Conservation (phyloP, 2,797 vertebrate species). For the Acanthiza pusilla region DNA sequence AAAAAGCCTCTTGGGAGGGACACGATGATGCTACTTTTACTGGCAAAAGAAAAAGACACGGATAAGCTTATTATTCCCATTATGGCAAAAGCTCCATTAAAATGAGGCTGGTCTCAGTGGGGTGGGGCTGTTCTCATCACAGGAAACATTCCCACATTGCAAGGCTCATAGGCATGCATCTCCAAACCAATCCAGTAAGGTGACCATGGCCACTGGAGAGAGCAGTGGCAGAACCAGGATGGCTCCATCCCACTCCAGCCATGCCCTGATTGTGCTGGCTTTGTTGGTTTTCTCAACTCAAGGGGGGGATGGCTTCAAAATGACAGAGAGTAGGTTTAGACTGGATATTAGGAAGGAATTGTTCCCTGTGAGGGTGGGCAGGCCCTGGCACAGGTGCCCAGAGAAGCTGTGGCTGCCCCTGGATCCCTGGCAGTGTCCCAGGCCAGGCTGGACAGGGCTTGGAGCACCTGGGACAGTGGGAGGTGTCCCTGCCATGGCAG, state of each 20-base stretch:
- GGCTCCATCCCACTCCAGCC: neutral
- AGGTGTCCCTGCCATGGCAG: neutral
- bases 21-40: accelerated
- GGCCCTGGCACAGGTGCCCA: neutral
- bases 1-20: neutral
- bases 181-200: neutral
- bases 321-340: neutral
- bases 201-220: neutral
- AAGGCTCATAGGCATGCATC: neutral
- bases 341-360: neutral
- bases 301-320: neutral
- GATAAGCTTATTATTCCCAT: neutral
- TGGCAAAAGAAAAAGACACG: neutral
- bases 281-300: neutral
- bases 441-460: accelerated
- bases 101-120: neutral
- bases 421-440: neutral
- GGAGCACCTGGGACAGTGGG: neutral
- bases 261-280: neutral
- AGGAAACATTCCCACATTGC: neutral
- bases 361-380: accelerated
- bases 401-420: neutral
- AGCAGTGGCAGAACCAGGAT: neutral
- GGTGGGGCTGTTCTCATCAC: neutral
- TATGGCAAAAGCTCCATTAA: neutral